Percentiles rank a stretch among this genome's conserved stretches.
Evolutionary conservation across 2,888 invertebrate genomes (phyloP).

Genomic region (Disparrhopalites patrizii): DNA sequence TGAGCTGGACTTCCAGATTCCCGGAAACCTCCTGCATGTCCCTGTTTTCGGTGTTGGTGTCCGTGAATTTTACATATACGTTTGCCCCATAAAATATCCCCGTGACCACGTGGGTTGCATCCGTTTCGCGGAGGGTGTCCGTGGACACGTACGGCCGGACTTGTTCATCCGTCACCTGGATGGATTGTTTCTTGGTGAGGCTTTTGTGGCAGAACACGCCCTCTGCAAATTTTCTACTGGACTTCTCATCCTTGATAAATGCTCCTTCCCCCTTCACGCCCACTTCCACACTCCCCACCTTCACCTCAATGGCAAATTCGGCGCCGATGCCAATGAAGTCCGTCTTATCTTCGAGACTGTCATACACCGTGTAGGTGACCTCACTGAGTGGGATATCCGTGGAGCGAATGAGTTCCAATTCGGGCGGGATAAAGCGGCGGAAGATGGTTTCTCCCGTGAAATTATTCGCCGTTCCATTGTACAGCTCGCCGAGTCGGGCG

Average conservation of each 20-base stretch:
- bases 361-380: neutral
- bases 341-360: neutral
- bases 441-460: neutral
- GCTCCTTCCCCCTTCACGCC: neutral
- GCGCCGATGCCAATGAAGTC: neutral
- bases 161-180: neutral
- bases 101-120: slow-evolving; percentile 1
- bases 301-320: neutral
- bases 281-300: neutral
- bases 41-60: neutral
- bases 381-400: neutral
- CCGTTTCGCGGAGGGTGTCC: neutral
- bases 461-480: neutral
- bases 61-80: neutral
- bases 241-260: slow-evolving; percentile 3
- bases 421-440: neutral
- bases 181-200: neutral
- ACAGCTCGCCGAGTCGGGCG: neutral
- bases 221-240: neutral
- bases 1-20: neutral
- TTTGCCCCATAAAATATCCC: neutral
- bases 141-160: neutral
- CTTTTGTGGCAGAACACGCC: neutral
- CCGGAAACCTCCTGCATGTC: neutral
- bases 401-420: neutral